phyloP scores from a whole-genome alignment of 2,797 vertebrate species.

The Pelodytes ibericus region DNA sequence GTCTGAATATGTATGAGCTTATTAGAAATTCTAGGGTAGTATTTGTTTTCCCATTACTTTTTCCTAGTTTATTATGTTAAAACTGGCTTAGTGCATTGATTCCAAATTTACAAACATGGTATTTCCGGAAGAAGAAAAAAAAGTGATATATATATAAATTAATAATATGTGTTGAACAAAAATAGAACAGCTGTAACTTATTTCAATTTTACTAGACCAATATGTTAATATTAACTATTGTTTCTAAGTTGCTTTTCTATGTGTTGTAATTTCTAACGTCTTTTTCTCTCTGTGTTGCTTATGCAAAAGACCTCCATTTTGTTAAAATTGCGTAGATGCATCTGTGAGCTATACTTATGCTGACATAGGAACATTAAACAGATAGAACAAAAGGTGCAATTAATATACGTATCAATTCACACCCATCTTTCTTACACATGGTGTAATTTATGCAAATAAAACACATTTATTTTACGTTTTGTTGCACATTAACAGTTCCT shows the following conservation, averaged over 20 bases:
- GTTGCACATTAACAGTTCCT: too few species aligned
- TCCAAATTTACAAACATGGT: neutral
- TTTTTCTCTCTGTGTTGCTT: neutral
- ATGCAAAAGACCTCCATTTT: neutral
- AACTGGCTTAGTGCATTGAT: conserved; percentile 12
- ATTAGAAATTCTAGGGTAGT: conserved; percentile 20
- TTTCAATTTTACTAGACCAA: neutral
- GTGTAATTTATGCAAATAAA: too few species aligned
- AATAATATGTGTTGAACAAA: neutral
- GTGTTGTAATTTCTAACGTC: neutral
- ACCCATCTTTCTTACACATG: neutral
- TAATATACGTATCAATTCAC: neutral
- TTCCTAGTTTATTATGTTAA: conserved; percentile 23
- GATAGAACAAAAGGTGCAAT: neutral
- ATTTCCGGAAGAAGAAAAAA: neutral
- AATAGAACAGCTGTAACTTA: too few species aligned
- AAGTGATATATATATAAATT: neutral
- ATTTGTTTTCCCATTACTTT: conserved; percentile 17
- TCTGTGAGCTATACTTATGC: neutral
- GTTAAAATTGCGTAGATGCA: neutral
- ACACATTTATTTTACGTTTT: too few species aligned
- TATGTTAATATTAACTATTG: neutral
- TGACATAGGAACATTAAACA: neutral
- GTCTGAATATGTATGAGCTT: conserved; percentile 43
- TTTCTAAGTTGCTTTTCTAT: conserved; percentile 6